Evolutionary conservation across 2,888 invertebrate genomes (phyloP).

Genomic region (Rhynchonema sp.): DNA sequence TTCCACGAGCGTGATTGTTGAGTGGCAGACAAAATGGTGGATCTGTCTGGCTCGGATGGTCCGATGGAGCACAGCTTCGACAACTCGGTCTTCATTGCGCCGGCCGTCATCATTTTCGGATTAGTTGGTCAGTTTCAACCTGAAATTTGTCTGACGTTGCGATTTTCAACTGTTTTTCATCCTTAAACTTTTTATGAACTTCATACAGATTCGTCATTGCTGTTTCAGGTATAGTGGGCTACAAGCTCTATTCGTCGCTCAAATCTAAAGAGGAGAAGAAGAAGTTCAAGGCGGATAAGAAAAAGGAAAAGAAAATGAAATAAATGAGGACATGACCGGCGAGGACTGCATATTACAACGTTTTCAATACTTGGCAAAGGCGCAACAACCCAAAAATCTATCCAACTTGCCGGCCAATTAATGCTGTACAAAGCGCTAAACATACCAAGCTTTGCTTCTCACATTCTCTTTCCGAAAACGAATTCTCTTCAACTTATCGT

Average conservation of each 20-base stretch:
- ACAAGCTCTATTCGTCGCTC: slow-evolving; percentile 59
- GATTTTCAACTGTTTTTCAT: background rate
- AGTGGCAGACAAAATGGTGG: slow-evolving; percentile 45
- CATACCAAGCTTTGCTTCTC: too few species aligned
- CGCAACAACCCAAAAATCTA: too few species aligned
- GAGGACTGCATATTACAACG: background rate
- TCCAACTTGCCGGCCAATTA: too few species aligned
- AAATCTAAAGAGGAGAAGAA: slow-evolving; percentile 52
- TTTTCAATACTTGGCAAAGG: too few species aligned
- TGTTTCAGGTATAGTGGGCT: slow-evolving; percentile 61
- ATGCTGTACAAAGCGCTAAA: too few species aligned
- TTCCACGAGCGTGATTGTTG: background rate
- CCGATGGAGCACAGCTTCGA: slow-evolving; percentile 68
- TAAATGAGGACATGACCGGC: background rate
- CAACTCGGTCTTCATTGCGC: slow-evolving; percentile 60
- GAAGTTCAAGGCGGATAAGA: slow-evolving; percentile 59
- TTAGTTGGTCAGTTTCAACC: slow-evolving; percentile 58
- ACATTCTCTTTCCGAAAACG: too few species aligned
- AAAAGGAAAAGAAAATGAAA: slow-evolving; percentile 54
- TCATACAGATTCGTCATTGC: background rate
- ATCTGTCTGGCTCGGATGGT: slow-evolving; percentile 46
- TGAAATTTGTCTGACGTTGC: background rate
- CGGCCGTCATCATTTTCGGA: slow-evolving; percentile 54
- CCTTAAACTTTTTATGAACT: background rate
- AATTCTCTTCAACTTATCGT: too few species aligned